Evolutionary conservation across 2,888 invertebrate species (phyloP).

Genomic region (Coleophora flavipennella): DNA sequence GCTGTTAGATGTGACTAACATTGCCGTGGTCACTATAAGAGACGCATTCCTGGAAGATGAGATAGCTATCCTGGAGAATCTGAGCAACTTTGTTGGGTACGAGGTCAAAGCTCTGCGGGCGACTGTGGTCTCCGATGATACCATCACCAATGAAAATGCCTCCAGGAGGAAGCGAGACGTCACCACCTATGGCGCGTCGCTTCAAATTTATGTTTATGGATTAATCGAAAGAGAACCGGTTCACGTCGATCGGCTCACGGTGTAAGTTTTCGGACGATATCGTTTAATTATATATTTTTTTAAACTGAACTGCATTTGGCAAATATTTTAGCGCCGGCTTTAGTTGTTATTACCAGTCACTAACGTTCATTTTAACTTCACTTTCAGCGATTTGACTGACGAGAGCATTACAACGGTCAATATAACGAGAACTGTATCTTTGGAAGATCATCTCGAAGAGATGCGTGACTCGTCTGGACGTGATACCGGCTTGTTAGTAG

Average conservation of each 20-base stretch:
- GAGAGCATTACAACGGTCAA: conserved; percentile 29
- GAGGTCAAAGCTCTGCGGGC: conserved; percentile 52
- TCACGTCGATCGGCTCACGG: conserved; percentile 31
- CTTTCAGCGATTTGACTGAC: conserved; percentile 43
- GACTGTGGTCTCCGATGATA: conserved; percentile 38
- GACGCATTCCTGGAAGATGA: conserved; percentile 55
- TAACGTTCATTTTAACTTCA: neutral
- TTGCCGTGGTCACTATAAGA: conserved; percentile 51
- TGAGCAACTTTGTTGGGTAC: conserved; percentile 45
- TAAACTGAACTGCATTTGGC: too few species aligned
- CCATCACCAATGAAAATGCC: conserved; percentile 7
- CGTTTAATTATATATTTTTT: too few species aligned
- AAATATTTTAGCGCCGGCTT: too few species aligned
- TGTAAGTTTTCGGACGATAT: conserved; percentile 27
- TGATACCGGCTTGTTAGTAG: conserved; percentile 47
- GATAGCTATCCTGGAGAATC: conserved; percentile 28
- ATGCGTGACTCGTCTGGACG: conserved; percentile 35
- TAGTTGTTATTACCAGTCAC: neutral
- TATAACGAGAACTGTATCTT: conserved; percentile 39
- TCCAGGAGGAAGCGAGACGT: conserved; percentile 25
- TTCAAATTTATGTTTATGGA: conserved; percentile 54
- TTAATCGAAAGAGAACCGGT: conserved; percentile 42
- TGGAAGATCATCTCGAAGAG: conserved; percentile 56
- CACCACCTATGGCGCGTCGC: conserved; percentile 26
- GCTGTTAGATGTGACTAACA: conserved; percentile 45